Evolutionary conservation across 2,797 vertebrate genomes (phyloP), one percentile per base, ranked within the genome.

Genomic region (Lithobates pipiens): DNA sequence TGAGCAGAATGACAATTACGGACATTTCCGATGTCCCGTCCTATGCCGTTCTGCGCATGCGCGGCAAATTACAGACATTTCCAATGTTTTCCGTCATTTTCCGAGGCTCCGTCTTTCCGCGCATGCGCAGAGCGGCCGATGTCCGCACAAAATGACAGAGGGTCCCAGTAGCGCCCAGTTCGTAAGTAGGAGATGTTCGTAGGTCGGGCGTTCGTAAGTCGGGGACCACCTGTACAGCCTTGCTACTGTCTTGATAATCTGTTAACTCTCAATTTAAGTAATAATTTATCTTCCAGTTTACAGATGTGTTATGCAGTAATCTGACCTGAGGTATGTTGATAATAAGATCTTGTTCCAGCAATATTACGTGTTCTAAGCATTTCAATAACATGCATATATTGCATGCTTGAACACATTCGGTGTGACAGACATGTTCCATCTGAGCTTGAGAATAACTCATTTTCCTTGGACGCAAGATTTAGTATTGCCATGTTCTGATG

Each of bases 401-500:
- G 71, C 71, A 73, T 42, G 71, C 71, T 73, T 25, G 4, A 44
- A 71, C 69, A 71, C 34, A 71, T 36, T 70, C 9, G 8, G 69
- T 21, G 32, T 32, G 6, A 44, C 21, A 25, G 36, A 4, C 9
- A 25, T 25, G 23, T 44, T n/a, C 36, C 21, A 42, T 10, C 36
- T 42, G 5, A n/a, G 36, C 36, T 73, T 42, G 71, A 42, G 4
- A 44, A 25, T 13, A 42, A 44, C 3, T 67, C 25, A 44, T 39
- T 21, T 72, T 39, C n/a, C 71, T 25, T 42, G 21, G 9, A 42
- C 39, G 46, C n/a, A 13, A 27, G 21, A 15, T 15, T 73, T 44
- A 71, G 16, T n/a, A 46, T 76, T 57, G 44, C 13, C 11, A 63
- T 63, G 32, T 61, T 39, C 34, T 65, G 54, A 18, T 63, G 39